Percentiles rank a stretch among this genome's conserved stretches.
Conservation (phyloP, 1,140 invertebrate species). For the Harlomillsia oculata region DNA sequence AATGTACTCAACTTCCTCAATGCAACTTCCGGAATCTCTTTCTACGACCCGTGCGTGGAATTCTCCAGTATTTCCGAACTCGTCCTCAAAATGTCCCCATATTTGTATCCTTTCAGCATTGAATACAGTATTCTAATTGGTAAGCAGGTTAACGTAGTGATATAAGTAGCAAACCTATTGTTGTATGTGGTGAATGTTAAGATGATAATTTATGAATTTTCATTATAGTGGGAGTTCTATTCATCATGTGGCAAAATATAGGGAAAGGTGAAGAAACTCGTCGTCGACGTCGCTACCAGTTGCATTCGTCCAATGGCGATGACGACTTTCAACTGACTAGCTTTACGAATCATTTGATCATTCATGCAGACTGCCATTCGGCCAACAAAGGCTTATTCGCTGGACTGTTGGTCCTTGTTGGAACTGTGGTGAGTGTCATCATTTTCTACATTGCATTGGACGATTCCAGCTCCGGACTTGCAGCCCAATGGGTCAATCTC, state of each 20-base stretch:
- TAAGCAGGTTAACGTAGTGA: conserved; percentile 38
- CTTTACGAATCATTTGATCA: conserved; percentile 40
- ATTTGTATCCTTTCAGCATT: conserved; percentile 62
- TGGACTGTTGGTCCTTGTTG: conserved; percentile 54
- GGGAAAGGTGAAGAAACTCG: conserved; percentile 44
- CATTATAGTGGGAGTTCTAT: conserved; percentile 55
- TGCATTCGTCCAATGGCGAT: conserved; percentile 18
- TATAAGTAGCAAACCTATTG: not conserved
- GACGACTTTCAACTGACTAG: conserved; percentile 24
- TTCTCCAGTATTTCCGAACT: conserved; percentile 46
- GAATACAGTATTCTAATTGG: conserved; percentile 63
- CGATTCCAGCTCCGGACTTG: conserved; percentile 40
- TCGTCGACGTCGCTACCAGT: conserved; percentile 31
- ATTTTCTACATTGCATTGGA: conserved; percentile 57
- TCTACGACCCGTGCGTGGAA: conserved; percentile 38
- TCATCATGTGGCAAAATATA: conserved; percentile 61
- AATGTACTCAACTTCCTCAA: conserved; percentile 34
- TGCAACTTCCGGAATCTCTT: conserved; percentile 30
- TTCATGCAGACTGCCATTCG: conserved; percentile 61
- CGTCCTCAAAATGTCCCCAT: conserved; percentile 49
- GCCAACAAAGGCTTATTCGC: conserved; percentile 59
- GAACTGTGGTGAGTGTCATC: conserved; percentile 54
- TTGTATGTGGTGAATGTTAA: not conserved
- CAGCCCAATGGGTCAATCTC: conserved; percentile 36
- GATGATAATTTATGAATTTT: not conserved